phyloP scores from a whole-genome alignment of 2,113 vertebrate species.

The Onychostruthus taczanowskii region DNA sequence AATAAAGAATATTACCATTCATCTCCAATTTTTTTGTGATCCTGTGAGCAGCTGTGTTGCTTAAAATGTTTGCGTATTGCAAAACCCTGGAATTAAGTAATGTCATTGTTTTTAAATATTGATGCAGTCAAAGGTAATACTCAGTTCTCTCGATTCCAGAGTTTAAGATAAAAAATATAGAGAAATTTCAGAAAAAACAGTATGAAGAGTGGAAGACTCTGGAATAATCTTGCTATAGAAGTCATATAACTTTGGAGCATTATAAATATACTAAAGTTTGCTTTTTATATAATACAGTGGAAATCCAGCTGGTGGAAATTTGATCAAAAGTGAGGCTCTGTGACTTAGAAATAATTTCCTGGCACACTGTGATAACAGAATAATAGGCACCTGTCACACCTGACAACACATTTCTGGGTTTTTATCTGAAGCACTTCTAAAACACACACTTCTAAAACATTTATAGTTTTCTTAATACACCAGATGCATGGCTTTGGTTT shows the following conservation, averaged over 20 bases:
- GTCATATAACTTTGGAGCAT: not conserved
- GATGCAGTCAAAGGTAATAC: not conserved
- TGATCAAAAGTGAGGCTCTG: not conserved
- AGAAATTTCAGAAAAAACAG: not conserved
- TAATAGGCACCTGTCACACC: not conserved
- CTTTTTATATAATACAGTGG: not conserved
- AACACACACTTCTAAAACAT: not conserved
- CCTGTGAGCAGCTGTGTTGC: not conserved
- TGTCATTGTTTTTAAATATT: not conserved
- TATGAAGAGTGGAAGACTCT: not conserved
- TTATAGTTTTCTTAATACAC: not conserved
- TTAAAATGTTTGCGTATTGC: not conserved
- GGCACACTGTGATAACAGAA: not conserved
- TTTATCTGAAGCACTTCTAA: not conserved
- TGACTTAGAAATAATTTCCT: not conserved
- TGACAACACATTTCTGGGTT: not conserved
- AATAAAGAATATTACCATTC: not conserved
- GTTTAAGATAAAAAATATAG: not conserved
- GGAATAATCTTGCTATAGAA: not conserved
- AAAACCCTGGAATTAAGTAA: not conserved
- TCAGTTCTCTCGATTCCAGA: not conserved
- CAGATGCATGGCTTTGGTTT: not conserved
- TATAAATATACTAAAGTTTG: not conserved
- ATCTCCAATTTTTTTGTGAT: not conserved
- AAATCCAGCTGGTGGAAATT: not conserved